A percentile compares a stretch with the other conserved stretches of the same genome.
Conservation (phyloP, 2,797 vertebrate species). For the Pempheris klunzingeri region DNA sequence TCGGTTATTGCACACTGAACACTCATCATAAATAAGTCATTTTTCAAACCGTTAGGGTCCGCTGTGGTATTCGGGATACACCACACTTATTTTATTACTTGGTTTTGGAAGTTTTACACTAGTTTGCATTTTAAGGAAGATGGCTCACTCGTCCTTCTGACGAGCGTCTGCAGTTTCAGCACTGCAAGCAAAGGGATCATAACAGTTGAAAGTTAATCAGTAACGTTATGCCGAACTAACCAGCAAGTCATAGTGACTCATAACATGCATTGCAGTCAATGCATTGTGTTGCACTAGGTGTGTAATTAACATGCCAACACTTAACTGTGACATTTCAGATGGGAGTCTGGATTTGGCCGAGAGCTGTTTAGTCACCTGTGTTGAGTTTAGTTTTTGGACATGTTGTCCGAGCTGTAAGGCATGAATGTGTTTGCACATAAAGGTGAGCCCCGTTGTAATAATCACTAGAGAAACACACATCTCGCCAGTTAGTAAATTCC, state of each 20-base stretch:
- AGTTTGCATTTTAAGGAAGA: neutral
- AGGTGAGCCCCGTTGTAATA: too few relatives aligned
- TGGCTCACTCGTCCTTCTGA: too few relatives aligned
- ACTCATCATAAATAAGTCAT: neutral
- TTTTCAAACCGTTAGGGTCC: neutral
- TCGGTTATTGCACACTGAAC: fast-evolving
- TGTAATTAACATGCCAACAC: neutral
- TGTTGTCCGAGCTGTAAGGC: neutral
- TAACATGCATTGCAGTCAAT: fast-evolving
- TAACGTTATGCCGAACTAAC: neutral
- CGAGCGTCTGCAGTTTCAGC: neutral
- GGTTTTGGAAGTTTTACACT: neutral
- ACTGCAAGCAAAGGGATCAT: neutral
- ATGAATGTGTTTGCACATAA: too few relatives aligned
- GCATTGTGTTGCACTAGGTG: neutral
- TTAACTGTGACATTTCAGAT: neutral
- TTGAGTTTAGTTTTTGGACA: neutral
- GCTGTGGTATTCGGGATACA: neutral
- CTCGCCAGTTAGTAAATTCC: too few relatives aligned
- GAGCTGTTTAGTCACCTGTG: neutral
- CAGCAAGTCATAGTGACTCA: neutral
- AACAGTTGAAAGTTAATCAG: neutral
- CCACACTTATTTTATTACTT: neutral
- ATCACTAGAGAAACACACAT: neutral
- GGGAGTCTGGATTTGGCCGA: neutral